Evolutionary conservation across 2,113 vertebrate genomes (phyloP).

Genomic region (Paradoxurus hermaphroditus): DNA sequence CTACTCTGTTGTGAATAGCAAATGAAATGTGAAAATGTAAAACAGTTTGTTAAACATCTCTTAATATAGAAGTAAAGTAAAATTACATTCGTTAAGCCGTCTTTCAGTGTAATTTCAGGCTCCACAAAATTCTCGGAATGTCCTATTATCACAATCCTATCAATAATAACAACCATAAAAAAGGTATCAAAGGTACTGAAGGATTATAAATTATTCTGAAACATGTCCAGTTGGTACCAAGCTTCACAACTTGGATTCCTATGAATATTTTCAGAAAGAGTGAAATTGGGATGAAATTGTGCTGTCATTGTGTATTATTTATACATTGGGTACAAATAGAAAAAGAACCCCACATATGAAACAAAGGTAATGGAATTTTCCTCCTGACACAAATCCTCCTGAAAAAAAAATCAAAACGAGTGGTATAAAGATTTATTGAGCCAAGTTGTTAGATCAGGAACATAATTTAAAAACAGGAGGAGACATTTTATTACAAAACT

Average conservation of each 20-base stretch:
- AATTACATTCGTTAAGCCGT: not conserved
- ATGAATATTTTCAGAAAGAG: constrained; percentile 28
- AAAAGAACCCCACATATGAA: not conserved
- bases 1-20: not conserved
- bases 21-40: not conserved
- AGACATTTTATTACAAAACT: not conserved
- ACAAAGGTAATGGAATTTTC: constrained; percentile 35
- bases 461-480: not conserved
- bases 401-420: constrained; percentile 24
- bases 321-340: not conserved
- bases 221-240: not conserved
- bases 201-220: constrained; percentile 30
- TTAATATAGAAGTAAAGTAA: not conserved
- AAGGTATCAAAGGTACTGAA: not conserved
- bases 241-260: not conserved
- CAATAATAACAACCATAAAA: not conserved
- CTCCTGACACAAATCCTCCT: constrained; percentile 19
- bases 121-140: not conserved
- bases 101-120: not conserved
- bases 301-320: constrained; percentile 47
- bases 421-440: constrained; percentile 14
- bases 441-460: not conserved
- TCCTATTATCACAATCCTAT: not conserved
- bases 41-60: not conserved
- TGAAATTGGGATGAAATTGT: not conserved